A percentile compares a stretch with the other conserved stretches of the same genome.
Evolutionary conservation across 2,113 vertebrate genomes (phyloP).

Genomic region (Oryctolagus cuniculus): mOryCun1.1 NC_091435.1:45577001-45577500

Average conservation of each 20-base stretch:
- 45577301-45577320: neutral
- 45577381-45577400: neutral
- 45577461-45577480: neutral
- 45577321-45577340: neutral
- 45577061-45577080: neutral
- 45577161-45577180: neutral
- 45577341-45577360: neutral
- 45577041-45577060: neutral
- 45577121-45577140: neutral
- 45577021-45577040: neutral
- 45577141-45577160: neutral
- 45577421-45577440: neutral
- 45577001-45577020: neutral
- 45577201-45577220: neutral
- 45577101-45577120: neutral
- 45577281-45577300: neutral
- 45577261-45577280: neutral
- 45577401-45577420: neutral
- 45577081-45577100: neutral
- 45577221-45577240: neutral
- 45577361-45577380: neutral
- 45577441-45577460: neutral
- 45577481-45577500: accelerated
- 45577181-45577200: neutral
- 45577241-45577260: slow-evolving; percentile 1